Evolutionary conservation across 2,888 invertebrate species (phyloP).

Genomic region (Torymus auratus): DNA sequence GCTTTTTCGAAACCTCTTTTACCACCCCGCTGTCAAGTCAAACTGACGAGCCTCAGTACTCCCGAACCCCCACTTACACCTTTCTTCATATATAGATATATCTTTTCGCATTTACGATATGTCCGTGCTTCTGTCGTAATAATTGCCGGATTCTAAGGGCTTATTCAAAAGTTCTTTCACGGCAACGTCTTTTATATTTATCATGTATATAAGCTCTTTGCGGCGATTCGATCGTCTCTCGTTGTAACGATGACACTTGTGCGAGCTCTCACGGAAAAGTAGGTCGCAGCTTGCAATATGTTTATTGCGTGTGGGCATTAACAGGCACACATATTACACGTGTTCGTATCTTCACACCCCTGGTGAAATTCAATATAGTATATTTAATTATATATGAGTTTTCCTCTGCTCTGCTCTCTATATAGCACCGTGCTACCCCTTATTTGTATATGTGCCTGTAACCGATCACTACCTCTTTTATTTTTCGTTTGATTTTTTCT

Average conservation of each 20-base stretch:
- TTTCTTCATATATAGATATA: no score
- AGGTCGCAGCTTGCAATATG: constrained; percentile 53
- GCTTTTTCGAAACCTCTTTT: constrained; percentile 65
- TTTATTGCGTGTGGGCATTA: not conserved
- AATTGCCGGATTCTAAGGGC: no score
- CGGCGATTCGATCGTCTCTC: constrained; percentile 46
- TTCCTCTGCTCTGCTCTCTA: constrained; percentile 2
- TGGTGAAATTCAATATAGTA: constrained; percentile 53
- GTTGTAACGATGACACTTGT: constrained; percentile 18
- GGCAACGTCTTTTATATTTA: no score
- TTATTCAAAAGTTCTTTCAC: no score
- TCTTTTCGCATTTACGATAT: no score
- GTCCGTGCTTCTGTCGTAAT: no score
- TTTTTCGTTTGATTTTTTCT: constrained; percentile 33
- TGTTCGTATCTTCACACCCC: constrained; percentile 15
- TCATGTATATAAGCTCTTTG: not conserved
- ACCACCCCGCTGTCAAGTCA: constrained; percentile 19
- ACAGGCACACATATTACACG: not conserved
- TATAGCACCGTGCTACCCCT: not conserved
- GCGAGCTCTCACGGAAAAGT: constrained; percentile 27
- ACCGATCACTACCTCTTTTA: constrained; percentile 3
- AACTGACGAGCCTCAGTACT: no score
- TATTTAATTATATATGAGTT: constrained; percentile 6
- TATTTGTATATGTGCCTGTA: not conserved
- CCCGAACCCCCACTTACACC: no score